A percentile compares a stretch with the other conserved stretches of the same genome.
phyloP scores from a whole-genome alignment of 2,888 invertebrate species.

The Iphiclides podalirius region DNA sequence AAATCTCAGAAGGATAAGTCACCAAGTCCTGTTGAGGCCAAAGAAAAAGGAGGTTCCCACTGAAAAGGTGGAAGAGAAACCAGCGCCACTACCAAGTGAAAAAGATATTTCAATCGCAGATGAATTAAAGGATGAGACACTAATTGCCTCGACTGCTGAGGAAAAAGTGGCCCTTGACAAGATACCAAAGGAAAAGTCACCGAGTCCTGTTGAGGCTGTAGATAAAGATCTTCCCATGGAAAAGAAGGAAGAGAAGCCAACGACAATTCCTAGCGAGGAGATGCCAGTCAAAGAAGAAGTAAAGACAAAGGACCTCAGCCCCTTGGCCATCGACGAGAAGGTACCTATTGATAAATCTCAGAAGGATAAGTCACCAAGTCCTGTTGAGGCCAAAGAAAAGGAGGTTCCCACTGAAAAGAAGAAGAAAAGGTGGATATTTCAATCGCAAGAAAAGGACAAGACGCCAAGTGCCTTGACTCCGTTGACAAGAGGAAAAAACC shows the following conservation, averaged over 20 bases:
- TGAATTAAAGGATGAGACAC: constrained; percentile 17
- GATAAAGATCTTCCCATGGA: constrained; percentile 5
- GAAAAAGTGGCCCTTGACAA: constrained; percentile 4
- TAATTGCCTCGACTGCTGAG: constrained; percentile 4
- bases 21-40: constrained; percentile 14
- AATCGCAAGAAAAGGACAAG: constrained; percentile 16
- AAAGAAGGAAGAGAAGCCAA: background rate
- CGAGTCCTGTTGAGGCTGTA: constrained; percentile 19
- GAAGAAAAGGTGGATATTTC: background rate
- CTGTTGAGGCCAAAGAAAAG: background rate
- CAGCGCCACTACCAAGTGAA: background rate
- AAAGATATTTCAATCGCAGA: background rate
- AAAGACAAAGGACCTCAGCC: constrained; percentile 1
- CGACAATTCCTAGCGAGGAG: background rate
- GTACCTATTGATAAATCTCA: constrained; percentile 6
- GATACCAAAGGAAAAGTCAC: constrained; percentile 19
- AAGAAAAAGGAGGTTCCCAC: constrained; percentile 11
- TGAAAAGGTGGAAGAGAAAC: constrained; percentile 1
- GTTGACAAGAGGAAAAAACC: constrained; percentile 14
- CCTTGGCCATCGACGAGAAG: constrained; percentile 7
- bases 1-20: constrained; percentile 9
- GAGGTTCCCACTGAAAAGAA: constrained; percentile 9
- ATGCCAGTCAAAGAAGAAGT: constrained; percentile 1
- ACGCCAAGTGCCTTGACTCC: constrained; percentile 4
- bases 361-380: constrained; percentile 4